A percentile compares a stretch with the other conserved stretches of the same genome.
Conservation (phyloP, 2,888 invertebrate genomes). For the Thelaira solivaga region DNA sequence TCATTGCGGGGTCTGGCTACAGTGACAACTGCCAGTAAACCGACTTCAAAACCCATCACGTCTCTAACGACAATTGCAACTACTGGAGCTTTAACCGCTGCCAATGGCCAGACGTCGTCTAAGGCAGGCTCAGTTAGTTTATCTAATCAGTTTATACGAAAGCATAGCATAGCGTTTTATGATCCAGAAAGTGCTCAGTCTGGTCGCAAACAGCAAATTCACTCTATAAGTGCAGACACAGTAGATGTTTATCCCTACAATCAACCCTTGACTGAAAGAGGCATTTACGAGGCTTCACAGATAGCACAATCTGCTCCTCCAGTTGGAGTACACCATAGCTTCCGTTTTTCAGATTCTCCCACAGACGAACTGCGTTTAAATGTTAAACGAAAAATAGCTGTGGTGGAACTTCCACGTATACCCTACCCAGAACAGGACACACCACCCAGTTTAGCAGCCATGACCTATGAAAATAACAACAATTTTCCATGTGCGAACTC, state of each 20-base stretch:
- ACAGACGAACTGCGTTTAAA: conserved; percentile 73
- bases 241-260: conserved; percentile 74
- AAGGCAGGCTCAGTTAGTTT: conserved; percentile 25
- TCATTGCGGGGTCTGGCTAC: conserved; percentile 50
- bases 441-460: conserved; percentile 60
- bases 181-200: conserved; percentile 74
- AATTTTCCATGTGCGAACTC: conserved; percentile 69
- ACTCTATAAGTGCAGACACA: conserved; percentile 75
- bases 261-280: conserved; percentile 63
- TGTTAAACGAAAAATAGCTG: conserved; percentile 72
- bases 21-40: conserved; percentile 54
- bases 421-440: conserved; percentile 56
- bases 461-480: conserved; percentile 70
- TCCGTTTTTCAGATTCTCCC: conserved; percentile 70
- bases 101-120: conserved; percentile 38
- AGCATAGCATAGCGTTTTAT: conserved; percentile 75
- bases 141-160: conserved; percentile 70
- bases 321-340: conserved; percentile 65
- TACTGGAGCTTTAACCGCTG: conserved; percentile 52
- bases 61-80: conserved; percentile 52
- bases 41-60: conserved; percentile 49
- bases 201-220: conserved; percentile 74
- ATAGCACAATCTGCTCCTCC: conserved; percentile 57
- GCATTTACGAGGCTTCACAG: conserved; percentile 39
- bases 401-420: conserved; percentile 69